These are phyloP conservation scores for Rhingia rostrata DNA, from an alignment of 2,888 invertebrate species.

Conservation along the genomic window DNA sequence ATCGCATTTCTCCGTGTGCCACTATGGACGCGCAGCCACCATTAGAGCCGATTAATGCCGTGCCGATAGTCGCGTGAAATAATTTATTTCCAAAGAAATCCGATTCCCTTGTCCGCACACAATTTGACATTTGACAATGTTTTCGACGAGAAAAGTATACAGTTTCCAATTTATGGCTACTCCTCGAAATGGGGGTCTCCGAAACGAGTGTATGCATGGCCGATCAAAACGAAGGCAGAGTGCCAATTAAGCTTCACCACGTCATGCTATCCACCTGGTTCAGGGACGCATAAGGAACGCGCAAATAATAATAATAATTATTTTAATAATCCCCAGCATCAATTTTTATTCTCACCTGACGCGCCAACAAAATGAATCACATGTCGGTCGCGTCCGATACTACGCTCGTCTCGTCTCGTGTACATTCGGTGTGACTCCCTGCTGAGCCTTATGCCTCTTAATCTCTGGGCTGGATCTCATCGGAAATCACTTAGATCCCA, in stretches of 20 bases:
- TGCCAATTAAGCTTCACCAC: constrained; percentile 46
- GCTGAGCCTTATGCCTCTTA: constrained; percentile 81
- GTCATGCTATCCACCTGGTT: not conserved
- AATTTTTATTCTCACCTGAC: constrained; percentile 80
- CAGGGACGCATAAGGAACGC: constrained; percentile 3
- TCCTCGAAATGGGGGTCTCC: not conserved
- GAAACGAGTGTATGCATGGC: not conserved
- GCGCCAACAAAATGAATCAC: constrained; percentile 79
- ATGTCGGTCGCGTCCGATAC: constrained; percentile 61
- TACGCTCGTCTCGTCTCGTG: not conserved
- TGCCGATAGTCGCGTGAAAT: constrained; percentile 30
- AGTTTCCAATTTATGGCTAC: constrained; percentile 56
- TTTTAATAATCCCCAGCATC: constrained; percentile 53
- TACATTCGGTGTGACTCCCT: constrained; percentile 76
- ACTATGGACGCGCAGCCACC: constrained; percentile 33
- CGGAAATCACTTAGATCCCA: constrained; percentile 83
- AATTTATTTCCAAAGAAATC: constrained; percentile 61
- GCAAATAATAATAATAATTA: constrained; percentile 57
- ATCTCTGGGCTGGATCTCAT: constrained; percentile 81
- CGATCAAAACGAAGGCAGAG: constrained; percentile 40
- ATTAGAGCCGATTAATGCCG: constrained; percentile 53
- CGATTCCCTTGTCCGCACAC: constrained; percentile 63
- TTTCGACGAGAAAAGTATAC: constrained; percentile 10
- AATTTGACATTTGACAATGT: constrained; percentile 52
- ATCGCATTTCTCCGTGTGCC: constrained; percentile 28